Percentiles rank a stretch among this genome's conserved stretches.
phyloP scores from a whole-genome alignment of 2,797 vertebrate species.

The Sphenopsis melanotis region DNA sequence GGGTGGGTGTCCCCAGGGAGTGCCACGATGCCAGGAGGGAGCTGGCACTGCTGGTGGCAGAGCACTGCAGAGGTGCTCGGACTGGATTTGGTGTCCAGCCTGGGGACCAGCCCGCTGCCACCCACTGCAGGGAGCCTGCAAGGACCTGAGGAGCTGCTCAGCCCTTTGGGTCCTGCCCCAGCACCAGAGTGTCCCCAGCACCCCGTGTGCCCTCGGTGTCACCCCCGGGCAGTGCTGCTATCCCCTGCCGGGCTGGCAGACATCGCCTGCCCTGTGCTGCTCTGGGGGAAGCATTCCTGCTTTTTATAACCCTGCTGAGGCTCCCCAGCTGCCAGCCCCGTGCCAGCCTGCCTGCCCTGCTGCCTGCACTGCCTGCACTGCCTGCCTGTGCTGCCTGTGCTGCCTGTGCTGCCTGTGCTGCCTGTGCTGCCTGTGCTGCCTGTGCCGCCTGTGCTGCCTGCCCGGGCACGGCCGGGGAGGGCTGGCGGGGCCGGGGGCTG shows the following conservation, averaged over 20 bases:
- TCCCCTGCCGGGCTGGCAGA: background rate
- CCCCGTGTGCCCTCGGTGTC: background rate
- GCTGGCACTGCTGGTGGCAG: accelerated
- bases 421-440: too few species aligned
- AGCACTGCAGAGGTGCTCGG: background rate
- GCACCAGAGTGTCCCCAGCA: background rate
- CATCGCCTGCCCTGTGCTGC: background rate
- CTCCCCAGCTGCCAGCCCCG: background rate
- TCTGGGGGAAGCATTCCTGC: conserved; percentile 12
- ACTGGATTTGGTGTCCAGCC: background rate
- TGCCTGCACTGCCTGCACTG: background rate
- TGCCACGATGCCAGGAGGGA: background rate
- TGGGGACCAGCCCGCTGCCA: background rate
- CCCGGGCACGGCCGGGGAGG: background rate
- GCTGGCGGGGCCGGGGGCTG: background rate
- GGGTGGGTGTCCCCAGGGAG: background rate
- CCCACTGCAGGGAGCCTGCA: background rate
- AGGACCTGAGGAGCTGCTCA: background rate
- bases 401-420: too few species aligned
- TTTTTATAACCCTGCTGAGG: conserved; percentile 31
- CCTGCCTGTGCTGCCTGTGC: too few species aligned
- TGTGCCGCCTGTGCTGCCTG: background rate
- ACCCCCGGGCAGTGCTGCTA: background rate
- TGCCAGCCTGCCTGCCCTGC: background rate
- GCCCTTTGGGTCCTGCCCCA: accelerated